Evolutionary conservation across 2,113 vertebrate species (phyloP).

Genomic region (Ciconia maguari): DNA sequence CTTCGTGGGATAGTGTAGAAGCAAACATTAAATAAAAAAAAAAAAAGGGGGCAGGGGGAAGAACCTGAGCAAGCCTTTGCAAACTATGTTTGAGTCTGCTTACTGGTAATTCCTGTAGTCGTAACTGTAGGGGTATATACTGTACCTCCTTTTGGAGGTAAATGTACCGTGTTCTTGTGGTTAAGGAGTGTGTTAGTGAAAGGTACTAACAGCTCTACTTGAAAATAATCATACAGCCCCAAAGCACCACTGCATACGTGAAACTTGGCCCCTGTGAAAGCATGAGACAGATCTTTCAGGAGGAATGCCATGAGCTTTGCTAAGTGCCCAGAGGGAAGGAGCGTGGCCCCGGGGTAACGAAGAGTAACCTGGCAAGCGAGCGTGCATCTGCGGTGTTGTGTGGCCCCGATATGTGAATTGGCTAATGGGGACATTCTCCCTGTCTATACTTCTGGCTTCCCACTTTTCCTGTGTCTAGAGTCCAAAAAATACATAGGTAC

Average conservation of each 20-base stretch:
- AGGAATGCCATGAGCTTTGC: background rate
- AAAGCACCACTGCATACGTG: background rate
- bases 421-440: background rate
- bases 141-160: background rate
- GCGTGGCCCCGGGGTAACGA: background rate
- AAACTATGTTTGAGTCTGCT: background rate
- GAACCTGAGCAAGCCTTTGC: background rate
- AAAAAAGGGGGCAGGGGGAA: rapidly evolving
- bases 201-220: background rate
- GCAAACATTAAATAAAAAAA: background rate
- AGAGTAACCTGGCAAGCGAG: background rate
- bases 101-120: background rate
- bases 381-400: rapidly evolving
- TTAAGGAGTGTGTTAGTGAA: background rate
- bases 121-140: background rate
- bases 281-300: background rate
- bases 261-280: background rate
- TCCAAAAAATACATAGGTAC: background rate
- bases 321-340: background rate
- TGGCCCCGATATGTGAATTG: rapidly evolving
- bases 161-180: background rate
- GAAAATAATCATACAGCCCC: background rate
- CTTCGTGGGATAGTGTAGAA: background rate
- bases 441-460: rapidly evolving
- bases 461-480: background rate